A percentile compares a stretch with the other conserved stretches of the same genome.
These are phyloP conservation scores for Chaunax sp. DNA, from an alignment of 2,797 vertebrate species.

Conservation along the genomic window DNA sequence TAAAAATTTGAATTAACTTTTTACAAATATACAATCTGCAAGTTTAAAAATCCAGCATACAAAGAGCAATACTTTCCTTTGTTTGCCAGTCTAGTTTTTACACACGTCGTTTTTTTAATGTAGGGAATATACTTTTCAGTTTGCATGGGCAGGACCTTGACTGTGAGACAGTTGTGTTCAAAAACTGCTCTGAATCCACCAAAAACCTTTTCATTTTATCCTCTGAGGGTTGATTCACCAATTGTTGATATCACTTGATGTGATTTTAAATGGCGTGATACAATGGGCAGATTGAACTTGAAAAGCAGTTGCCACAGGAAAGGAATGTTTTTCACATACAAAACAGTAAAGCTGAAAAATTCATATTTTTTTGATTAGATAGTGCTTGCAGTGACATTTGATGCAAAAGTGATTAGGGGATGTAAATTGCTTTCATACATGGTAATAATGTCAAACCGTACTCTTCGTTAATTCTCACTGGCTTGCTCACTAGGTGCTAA, in stretches of 20 bases:
- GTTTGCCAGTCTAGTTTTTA: neutral
- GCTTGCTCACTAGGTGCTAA: conserved; percentile 36
- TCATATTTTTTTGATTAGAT: conserved; percentile 30
- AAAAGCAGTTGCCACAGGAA: neutral
- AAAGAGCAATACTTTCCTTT: neutral
- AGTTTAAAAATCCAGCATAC: too few relatives aligned
- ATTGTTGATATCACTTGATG: conserved; percentile 25
- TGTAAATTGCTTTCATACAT: conserved; percentile 42
- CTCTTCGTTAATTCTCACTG: conserved; percentile 42
- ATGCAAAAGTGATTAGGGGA: conserved; percentile 37
- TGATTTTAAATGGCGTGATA: conserved; percentile 22
- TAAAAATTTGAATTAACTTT: too few relatives aligned
- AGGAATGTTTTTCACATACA: conserved; percentile 11
- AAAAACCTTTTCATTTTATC: conserved; percentile 2
- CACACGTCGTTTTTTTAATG: neutral
- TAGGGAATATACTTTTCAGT: neutral
- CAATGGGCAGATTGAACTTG: conserved; percentile 3
- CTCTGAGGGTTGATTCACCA: conserved; percentile 28
- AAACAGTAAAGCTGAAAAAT: conserved; percentile 37
- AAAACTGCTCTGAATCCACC: conserved; percentile 4
- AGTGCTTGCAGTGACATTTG: conserved; percentile 35
- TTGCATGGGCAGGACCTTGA: neutral
- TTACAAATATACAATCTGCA: too few relatives aligned
- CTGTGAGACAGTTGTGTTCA: conserved; percentile 1
- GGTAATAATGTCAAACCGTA: conserved; percentile 41